Evolutionary conservation across 2,888 invertebrate genomes (phyloP).

Genomic region (Timema podura): DNA sequence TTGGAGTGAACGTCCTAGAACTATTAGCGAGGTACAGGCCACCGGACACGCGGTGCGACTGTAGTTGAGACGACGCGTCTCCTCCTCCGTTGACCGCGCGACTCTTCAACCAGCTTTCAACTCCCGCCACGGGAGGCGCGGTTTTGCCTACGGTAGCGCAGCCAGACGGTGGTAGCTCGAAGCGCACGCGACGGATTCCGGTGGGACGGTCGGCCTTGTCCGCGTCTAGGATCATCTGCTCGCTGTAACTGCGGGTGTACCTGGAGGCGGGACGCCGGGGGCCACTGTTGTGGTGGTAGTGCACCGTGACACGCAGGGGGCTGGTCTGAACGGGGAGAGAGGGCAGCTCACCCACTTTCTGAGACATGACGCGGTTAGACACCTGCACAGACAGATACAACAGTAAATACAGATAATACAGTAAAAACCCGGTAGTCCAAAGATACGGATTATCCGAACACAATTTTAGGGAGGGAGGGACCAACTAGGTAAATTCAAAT

Average conservation of each 20-base stretch:
- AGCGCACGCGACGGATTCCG: slow-evolving; percentile 25
- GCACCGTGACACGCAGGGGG: slow-evolving; percentile 16
- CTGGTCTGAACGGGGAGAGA: not conserved
- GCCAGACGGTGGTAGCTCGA: slow-evolving; percentile 25
- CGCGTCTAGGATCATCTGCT: slow-evolving; percentile 20
- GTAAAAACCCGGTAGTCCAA: no score
- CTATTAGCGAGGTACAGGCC: not conserved
- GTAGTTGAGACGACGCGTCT: not conserved
- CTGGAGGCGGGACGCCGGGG: slow-evolving; percentile 14
- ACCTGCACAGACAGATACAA: no score
- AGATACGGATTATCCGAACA: no score
- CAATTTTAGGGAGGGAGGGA: no score
- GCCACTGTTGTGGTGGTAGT: slow-evolving; percentile 15
- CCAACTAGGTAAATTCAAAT: no score
- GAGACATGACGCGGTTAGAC: no score
- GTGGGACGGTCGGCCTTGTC: slow-evolving; percentile 9
- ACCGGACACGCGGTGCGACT: not conserved
- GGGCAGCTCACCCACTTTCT: slow-evolving; percentile 11
- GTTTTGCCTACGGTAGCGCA: slow-evolving; percentile 19
- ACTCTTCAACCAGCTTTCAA: slow-evolving; percentile 30
- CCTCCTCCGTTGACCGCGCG: slow-evolving; percentile 16
- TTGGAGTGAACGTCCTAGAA: not conserved
- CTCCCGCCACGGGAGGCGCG: slow-evolving; percentile 27
- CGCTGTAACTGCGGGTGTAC: slow-evolving; percentile 25
- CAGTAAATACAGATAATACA: no score